Conservation (phyloP, 2,888 invertebrate genomes). For the Philopedon plagiatum region DNA sequence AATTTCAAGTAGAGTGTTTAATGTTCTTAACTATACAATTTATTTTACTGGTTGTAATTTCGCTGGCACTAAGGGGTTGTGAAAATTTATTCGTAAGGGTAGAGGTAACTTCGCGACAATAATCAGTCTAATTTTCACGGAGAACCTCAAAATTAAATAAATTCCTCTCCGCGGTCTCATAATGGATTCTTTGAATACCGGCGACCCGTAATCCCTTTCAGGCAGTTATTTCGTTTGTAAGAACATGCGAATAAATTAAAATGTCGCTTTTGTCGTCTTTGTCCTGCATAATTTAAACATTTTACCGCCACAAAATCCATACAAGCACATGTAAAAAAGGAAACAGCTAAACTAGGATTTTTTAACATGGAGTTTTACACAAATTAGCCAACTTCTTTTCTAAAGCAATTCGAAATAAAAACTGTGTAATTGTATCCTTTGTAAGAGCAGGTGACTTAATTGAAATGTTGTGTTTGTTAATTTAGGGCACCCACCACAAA, state of each 20-base stretch:
- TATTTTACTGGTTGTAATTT: neutral
- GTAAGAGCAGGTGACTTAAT: too few species aligned
- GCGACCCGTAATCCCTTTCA: neutral
- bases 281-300: neutral
- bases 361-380: too few species aligned
- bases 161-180: neutral
- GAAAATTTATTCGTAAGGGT: slow-evolving; percentile 1
- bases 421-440: too few species aligned
- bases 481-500: too few species aligned
- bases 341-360: neutral
- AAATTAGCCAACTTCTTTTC: too few species aligned
- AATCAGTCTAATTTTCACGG: neutral
- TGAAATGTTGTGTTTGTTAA: too few species aligned
- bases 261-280: neutral
- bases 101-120: neutral
- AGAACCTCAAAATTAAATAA: slow-evolving; percentile 3
- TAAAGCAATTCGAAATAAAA: too few species aligned
- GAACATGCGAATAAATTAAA: slow-evolving; percentile 4
- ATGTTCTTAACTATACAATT: neutral
- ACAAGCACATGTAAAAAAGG: neutral
- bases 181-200: slow-evolving; percentile 8
- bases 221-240: slow-evolving; percentile 1
- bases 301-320: neutral
- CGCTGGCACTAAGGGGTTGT: neutral
- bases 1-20: neutral